Evolutionary conservation across 2,113 vertebrate genomes (phyloP).

Genomic region (Clupea harengus): DNA sequence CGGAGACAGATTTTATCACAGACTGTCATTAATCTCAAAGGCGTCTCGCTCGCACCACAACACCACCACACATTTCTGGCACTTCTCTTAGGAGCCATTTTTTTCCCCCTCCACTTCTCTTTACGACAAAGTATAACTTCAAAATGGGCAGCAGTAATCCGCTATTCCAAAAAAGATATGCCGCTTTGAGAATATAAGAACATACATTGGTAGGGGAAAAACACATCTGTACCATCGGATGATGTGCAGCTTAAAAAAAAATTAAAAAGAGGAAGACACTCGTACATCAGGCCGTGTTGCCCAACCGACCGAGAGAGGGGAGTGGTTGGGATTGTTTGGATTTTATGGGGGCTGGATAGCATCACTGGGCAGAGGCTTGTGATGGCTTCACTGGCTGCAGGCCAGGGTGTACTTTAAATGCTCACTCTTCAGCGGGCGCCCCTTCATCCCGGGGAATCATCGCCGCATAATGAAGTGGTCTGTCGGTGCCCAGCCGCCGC

Average conservation of each 20-base stretch:
- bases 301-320: slow-evolving; percentile 29
- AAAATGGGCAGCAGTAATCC: neutral
- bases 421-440: slow-evolving; percentile 26
- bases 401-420: slow-evolving; percentile 41
- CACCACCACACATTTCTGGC: neutral
- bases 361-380: slow-evolving; percentile 35
- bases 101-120: neutral
- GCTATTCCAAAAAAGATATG: neutral
- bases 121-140: neutral
- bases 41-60: neutral
- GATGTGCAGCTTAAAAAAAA: neutral
- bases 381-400: slow-evolving; percentile 41
- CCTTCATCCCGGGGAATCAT: neutral
- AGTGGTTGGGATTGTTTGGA: slow-evolving; percentile 30
- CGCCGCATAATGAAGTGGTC: neutral
- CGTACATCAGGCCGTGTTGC: neutral
- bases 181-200: neutral
- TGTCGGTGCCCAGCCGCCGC: slow-evolving; percentile 14
- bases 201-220: neutral
- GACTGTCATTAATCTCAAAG: slow-evolving; percentile 5
- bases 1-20: neutral
- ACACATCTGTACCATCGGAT: neutral
- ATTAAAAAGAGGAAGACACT: neutral
- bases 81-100: neutral
- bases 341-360: slow-evolving; percentile 22